Evolutionary conservation across 2,888 invertebrate species (phyloP).

Genomic region (Brenthis hecate): DNA sequence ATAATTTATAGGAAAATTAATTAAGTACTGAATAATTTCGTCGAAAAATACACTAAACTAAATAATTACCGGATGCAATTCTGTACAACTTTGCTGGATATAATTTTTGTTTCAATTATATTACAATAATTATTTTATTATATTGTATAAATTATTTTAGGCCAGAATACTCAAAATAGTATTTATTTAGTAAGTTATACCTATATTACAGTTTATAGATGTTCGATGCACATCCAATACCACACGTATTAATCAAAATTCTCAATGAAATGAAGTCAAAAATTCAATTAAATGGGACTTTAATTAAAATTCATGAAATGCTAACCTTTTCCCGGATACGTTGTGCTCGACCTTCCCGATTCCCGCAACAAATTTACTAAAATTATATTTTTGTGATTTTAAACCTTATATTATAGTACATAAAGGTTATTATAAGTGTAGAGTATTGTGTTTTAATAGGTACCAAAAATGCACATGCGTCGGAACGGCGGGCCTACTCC

Average conservation of each 20-base stretch:
- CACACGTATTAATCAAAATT: conserved; percentile 21
- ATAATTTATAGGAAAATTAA: too few species aligned
- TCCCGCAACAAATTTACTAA: conserved; percentile 32
- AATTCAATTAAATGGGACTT: conserved; percentile 42
- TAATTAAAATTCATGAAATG: conserved; percentile 65
- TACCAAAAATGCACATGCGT: conserved; percentile 74
- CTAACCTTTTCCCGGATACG: conserved; percentile 63
- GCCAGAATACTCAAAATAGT: too few species aligned
- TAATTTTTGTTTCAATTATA: too few species aligned
- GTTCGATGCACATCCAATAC: conserved; percentile 6
- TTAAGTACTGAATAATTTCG: too few species aligned
- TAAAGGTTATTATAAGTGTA: conserved; percentile 47
- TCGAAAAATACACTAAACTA: too few species aligned
- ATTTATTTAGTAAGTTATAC: too few species aligned
- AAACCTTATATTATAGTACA: conserved; percentile 38
- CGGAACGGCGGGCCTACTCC: conserved; percentile 57
- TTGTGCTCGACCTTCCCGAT: conserved; percentile 60
- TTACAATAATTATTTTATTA: too few species aligned
- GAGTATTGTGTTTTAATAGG: conserved; percentile 36
- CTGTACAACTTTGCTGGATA: too few species aligned
- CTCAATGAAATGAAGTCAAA: conserved; percentile 31
- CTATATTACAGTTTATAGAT: neutral
- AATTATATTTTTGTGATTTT: conserved; percentile 36
- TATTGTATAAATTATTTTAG: too few species aligned
- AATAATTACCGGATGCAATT: too few species aligned